A percentile compares a stretch with the other conserved stretches of the same genome.
These are phyloP conservation scores for Festucalex cinctus DNA, from an alignment of 2,113 vertebrate species.

Conservation along the genomic window DNA sequence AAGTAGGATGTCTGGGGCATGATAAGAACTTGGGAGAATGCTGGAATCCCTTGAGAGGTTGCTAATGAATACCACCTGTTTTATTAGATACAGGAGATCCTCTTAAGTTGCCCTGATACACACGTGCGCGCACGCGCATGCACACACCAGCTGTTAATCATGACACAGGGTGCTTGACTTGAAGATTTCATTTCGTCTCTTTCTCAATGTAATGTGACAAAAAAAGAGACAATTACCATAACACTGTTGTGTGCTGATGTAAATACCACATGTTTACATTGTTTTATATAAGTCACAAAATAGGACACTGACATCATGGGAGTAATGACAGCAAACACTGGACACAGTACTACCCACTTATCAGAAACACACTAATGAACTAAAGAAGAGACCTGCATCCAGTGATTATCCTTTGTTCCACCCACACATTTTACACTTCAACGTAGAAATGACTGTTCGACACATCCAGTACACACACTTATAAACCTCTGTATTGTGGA, in stretches of 20 bases:
- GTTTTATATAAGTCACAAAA: slow-evolving; percentile 6
- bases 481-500: slow-evolving; percentile 31
- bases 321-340: not conserved
- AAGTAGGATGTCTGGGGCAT: slow-evolving; percentile 27
- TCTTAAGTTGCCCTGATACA: slow-evolving; percentile 44
- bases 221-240: slow-evolving; percentile 2
- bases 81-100: slow-evolving; percentile 26
- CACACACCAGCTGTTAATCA: not conserved
- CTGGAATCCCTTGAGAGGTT: slow-evolving; percentile 30
- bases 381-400: slow-evolving; percentile 23
- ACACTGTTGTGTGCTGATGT: slow-evolving; percentile 15
- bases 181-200: slow-evolving; percentile 2
- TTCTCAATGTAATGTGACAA: slow-evolving; percentile 15
- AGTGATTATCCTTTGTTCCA: slow-evolving; percentile 39
- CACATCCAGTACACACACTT: slow-evolving; percentile 15
- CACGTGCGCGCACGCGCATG: slow-evolving; percentile 3
- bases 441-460: slow-evolving; percentile 1
- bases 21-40: slow-evolving; percentile 37
- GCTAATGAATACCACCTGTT: slow-evolving; percentile 57
- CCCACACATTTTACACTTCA: slow-evolving; percentile 14
- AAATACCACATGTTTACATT: slow-evolving; percentile 18
- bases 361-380: slow-evolving; percentile 44
- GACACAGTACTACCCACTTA: slow-evolving; percentile 23
- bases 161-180: slow-evolving; percentile 6
- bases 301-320: slow-evolving; percentile 15